phyloP scores from a whole-genome alignment of 2,888 invertebrate species.

The Thyatira batis region DNA sequence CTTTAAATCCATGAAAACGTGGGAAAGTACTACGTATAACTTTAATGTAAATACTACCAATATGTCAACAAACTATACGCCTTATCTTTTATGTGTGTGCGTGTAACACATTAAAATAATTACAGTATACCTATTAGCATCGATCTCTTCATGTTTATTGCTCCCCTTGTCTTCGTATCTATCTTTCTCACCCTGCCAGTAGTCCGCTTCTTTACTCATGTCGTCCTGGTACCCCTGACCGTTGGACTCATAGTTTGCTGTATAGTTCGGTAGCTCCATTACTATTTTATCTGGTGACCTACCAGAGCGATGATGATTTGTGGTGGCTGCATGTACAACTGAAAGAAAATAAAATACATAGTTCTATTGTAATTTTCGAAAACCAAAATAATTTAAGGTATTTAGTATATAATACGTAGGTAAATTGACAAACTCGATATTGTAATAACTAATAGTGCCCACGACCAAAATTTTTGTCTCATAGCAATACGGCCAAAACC shows the following conservation, averaged over 20 bases:
- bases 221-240: slow-evolving; percentile 30
- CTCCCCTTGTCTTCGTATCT: slow-evolving; percentile 22
- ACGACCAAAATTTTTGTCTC: no score
- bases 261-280: slow-evolving; percentile 33
- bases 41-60: no score
- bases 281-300: slow-evolving; percentile 47
- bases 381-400: no score
- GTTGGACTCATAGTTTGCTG: slow-evolving; percentile 21
- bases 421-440: no score
- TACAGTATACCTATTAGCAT: slow-evolving; percentile 27
- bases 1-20: no score
- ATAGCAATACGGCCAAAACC: no score
- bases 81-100: no score
- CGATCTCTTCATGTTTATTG: slow-evolving; percentile 26
- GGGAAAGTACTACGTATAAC: no score
- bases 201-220: slow-evolving; percentile 32
- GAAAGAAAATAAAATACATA: neutral
- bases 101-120: neutral
- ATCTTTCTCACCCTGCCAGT: slow-evolving; percentile 39
- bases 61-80: no score
- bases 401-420: no score
- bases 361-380: neutral
- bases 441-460: no score
- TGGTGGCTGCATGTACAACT: slow-evolving; percentile 9
- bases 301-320: slow-evolving; percentile 20